Evolutionary conservation across 2,888 invertebrate species (phyloP), one percentile per base, ranked within the genome.

Genomic region (Apocheima hispidaria): DNA sequence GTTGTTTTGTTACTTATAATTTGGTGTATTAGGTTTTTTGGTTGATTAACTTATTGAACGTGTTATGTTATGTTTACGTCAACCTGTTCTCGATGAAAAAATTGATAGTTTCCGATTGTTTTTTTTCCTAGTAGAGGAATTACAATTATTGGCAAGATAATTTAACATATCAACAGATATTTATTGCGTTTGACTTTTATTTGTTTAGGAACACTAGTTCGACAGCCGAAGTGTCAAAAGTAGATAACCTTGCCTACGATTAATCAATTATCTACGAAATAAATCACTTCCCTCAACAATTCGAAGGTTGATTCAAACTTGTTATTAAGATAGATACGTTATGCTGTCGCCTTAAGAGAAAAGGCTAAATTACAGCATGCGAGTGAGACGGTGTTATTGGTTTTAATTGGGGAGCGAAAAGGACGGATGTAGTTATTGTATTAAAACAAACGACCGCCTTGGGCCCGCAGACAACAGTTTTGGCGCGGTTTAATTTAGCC

Each of bases 401-500:
- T 60, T 74, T 81, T 82, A 83, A 81, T 78, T 78, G 71, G 70
- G 69, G 90, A 82, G 83, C 73, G 86, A 91, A 72, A 76, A 87
- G 84, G 92, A 91, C 71, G 74, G 78, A 69, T 75, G 83, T 75
- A 81, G 88, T 89, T 90, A 90, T 91, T 91, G 92, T 92, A 92
- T 92, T 91, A 92, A 92, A 92, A 92, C 89, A 91, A 92, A 92
- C 90, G 92, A 86, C 76, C 87, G 90, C 91, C 90, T 88, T 90
- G 92, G 91, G 92, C 86, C 87, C 84, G 64, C 85, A 86, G 87
- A 86, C 86, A 86, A 88, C 90, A 88, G 89, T 91, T 92, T 90
- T 90, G 90, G 90, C 89, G 87, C 85, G 90, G 87, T 92, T 90
- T 92, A 92, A 92, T 91, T 92, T 91, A 88, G 91, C 90, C 90